Conservation (phyloP, 2,797 vertebrate species). For the Margarornis squamiger region DNA sequence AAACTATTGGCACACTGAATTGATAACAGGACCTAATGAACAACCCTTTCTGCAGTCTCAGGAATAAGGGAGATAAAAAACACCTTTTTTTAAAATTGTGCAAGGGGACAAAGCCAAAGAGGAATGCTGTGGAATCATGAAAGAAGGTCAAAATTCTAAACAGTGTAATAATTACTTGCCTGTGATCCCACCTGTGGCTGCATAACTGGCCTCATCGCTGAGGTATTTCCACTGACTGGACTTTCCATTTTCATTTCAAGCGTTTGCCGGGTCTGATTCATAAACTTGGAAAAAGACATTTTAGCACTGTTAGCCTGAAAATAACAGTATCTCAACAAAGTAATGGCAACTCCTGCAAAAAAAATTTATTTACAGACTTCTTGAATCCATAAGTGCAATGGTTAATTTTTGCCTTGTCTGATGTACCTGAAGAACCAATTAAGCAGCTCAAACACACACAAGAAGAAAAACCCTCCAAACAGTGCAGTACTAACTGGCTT, state of each 20-base stretch:
- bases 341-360: neutral
- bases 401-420: neutral
- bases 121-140: neutral
- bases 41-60: neutral
- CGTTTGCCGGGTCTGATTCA: conserved; percentile 92
- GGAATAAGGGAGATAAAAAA: neutral
- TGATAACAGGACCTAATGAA: neutral
- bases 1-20: neutral
- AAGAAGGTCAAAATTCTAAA: neutral
- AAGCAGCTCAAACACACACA: neutral
- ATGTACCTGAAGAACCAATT: neutral
- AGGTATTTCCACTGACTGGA: conserved; percentile 73
- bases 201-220: conserved; percentile 87
- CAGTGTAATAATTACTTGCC: conserved; percentile 43
- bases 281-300: conserved; percentile 80
- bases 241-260: conserved; percentile 92
- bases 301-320: conserved; percentile 3
- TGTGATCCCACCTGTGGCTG: conserved; percentile 82
- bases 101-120: neutral
- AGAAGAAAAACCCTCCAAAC: neutral
- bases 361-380: neutral
- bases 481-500: neutral
- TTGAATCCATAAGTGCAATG: neutral
- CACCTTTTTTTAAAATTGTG: neutral
- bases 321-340: neutral